Conservation (phyloP, 2,888 invertebrate species). For the Caenorhabditis imperialis region DNA sequence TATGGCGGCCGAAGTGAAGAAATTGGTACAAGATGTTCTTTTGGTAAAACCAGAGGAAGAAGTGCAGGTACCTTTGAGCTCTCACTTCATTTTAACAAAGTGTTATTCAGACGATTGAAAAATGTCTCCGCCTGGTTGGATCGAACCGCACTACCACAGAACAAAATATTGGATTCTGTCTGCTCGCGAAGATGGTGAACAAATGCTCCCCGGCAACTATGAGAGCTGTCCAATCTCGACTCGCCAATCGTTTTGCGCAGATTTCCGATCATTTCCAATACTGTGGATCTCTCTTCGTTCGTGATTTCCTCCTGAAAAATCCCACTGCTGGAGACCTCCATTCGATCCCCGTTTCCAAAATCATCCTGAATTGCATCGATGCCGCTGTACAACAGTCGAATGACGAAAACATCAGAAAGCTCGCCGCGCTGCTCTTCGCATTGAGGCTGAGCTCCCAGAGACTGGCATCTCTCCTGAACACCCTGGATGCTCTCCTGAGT, state of each 20-base stretch:
- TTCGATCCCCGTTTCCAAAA: constrained; percentile 14
- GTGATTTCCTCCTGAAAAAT: constrained; percentile 55
- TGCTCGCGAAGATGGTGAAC: constrained; percentile 49
- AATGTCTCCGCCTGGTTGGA: constrained; percentile 51
- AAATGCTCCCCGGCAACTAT: constrained; percentile 48
- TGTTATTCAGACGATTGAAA: constrained; percentile 37
- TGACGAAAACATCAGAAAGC: constrained; percentile 11
- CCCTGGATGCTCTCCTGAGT: constrained; percentile 40
- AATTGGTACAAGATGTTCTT: constrained; percentile 24
- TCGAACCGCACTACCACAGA: constrained; percentile 19
- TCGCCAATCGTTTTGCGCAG: constrained; percentile 55
- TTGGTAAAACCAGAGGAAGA: constrained; percentile 37
- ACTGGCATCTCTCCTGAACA: constrained; percentile 24
- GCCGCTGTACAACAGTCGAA: constrained; percentile 29
- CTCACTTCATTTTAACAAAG: neutral
- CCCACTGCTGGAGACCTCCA: constrained; percentile 58
- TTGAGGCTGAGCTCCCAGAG: constrained; percentile 42
- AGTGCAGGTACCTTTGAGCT: constrained; percentile 6
- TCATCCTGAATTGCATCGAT: constrained; percentile 46
- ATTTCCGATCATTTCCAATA: constrained; percentile 45
- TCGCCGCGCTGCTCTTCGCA: constrained; percentile 56
- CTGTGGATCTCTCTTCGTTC: constrained; percentile 49
- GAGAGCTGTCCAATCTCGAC: constrained; percentile 50
- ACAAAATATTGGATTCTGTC: constrained; percentile 48
- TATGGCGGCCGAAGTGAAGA: constrained; percentile 18